A percentile compares a stretch with the other conserved stretches of the same genome.
These are phyloP conservation scores for Tetramorium simillimum DNA, from an alignment of 1,140 invertebrate genomes.

Conservation along the genomic window DNA sequence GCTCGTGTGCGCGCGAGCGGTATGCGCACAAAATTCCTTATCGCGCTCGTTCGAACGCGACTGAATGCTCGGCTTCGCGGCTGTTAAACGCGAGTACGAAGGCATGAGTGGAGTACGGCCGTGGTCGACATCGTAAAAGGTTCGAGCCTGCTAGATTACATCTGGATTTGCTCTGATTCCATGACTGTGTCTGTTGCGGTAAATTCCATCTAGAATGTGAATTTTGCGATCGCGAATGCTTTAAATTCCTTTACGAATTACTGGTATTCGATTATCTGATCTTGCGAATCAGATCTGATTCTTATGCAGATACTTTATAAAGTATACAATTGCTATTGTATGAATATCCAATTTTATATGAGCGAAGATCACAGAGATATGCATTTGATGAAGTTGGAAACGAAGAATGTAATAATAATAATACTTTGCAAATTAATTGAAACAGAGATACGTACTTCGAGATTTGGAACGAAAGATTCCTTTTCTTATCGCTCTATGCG, in stretches of 20 bases:
- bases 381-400: not conserved
- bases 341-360: not conserved
- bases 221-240: not conserved
- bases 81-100: slow-evolving; percentile 64
- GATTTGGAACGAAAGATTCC: not conserved
- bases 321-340: not conserved
- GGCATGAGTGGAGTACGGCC: slow-evolving; percentile 27
- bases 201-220: not conserved
- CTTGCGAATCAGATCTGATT: not conserved
- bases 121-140: slow-evolving; percentile 34
- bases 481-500: not conserved
- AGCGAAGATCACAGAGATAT: not conserved
- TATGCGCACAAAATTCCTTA: slow-evolving; percentile 69
- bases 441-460: not conserved
- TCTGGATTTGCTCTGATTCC: slow-evolving; percentile 3
- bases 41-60: slow-evolving; percentile 59
- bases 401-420: not conserved
- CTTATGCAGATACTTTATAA: not conserved
- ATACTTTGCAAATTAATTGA: not conserved
- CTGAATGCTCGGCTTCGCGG: slow-evolving; percentile 48
- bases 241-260: not conserved
- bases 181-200: not conserved
- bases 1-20: slow-evolving; percentile 67
- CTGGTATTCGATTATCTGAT: not conserved
- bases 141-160: slow-evolving; percentile 32